phyloP scores from a whole-genome alignment of 2,797 vertebrate genomes.

The Catamblyrhynchus diadema region DNA sequence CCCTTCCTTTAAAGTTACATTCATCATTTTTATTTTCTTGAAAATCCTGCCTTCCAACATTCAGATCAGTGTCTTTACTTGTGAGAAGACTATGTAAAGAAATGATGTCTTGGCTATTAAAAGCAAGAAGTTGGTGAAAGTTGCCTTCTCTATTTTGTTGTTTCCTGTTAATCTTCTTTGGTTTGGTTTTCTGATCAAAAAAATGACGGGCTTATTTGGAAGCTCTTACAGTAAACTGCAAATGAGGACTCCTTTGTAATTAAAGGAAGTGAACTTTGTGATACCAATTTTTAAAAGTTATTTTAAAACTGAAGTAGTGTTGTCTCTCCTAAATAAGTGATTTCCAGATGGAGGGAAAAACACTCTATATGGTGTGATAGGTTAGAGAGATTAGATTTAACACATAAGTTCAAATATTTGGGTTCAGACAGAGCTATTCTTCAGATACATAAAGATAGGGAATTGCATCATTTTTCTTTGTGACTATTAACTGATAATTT shows the following conservation, averaged over 20 bases:
- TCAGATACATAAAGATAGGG: background rate
- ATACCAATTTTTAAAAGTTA: background rate
- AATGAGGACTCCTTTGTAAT: background rate
- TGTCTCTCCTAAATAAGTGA: background rate
- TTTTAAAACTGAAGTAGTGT: background rate
- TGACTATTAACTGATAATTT: background rate
- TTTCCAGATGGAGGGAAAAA: background rate
- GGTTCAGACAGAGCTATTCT: background rate
- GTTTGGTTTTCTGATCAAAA: background rate
- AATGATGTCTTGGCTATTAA: background rate
- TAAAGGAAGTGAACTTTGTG: background rate
- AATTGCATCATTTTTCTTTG: background rate
- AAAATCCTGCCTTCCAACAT: background rate
- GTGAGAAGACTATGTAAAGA: background rate
- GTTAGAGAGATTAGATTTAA: background rate
- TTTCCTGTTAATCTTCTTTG: background rate
- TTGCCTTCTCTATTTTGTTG: background rate
- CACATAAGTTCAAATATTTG: background rate
- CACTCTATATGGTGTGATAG: background rate
- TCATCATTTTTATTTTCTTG: background rate
- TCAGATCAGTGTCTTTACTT: background rate
- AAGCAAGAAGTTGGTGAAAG: background rate
- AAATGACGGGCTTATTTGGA: background rate
- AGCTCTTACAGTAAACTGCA: background rate
- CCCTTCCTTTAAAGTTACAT: background rate